A percentile compares a stretch with the other conserved stretches of the same genome.
Evolutionary conservation across 2,888 invertebrate species (phyloP).

Genomic region (Drosophila gaucha): DNA sequence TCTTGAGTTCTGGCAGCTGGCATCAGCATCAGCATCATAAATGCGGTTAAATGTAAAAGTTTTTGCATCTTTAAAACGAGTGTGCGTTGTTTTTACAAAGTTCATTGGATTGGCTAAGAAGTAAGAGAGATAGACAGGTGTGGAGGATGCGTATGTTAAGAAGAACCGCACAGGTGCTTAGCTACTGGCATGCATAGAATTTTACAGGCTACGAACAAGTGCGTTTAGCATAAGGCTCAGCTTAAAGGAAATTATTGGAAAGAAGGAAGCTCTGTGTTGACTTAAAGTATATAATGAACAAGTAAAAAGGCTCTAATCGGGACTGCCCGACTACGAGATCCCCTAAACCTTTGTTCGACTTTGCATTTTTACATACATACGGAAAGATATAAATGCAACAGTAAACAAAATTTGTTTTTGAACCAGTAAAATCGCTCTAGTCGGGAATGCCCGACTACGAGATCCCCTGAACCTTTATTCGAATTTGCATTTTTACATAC

Average conservation of each 20-base stretch:
- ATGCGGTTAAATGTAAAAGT: slow-evolving; percentile 80
- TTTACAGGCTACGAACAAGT: slow-evolving; percentile 20
- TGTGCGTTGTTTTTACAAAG: slow-evolving; percentile 65
- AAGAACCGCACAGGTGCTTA: slow-evolving; percentile 34
- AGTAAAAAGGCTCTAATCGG: neutral
- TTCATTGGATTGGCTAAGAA: slow-evolving; percentile 44
- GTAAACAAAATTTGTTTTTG: too few relatives aligned
- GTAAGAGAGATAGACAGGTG: fast-evolving
- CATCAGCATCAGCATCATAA: slow-evolving; percentile 64
- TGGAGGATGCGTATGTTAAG: neutral
- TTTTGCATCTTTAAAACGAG: slow-evolving; percentile 67
- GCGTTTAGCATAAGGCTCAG: slow-evolving; percentile 5
- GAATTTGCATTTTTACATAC: too few relatives aligned
- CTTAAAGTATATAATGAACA: neutral
- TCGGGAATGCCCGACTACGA: too few relatives aligned
- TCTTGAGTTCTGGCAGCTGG: slow-evolving; percentile 28
- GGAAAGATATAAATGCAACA: too few relatives aligned
- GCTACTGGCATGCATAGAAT: slow-evolving; percentile 35
- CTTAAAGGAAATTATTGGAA: slow-evolving; percentile 11
- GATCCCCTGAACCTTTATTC: too few relatives aligned
- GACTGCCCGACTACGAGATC: too few relatives aligned
- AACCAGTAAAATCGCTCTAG: too few relatives aligned
- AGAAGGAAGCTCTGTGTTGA: neutral
- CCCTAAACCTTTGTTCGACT: too few relatives aligned
- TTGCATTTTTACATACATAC: too few relatives aligned